Evolutionary conservation across 2,888 invertebrate genomes (phyloP).

Genomic region (Lasioglossum vierecki): DNA sequence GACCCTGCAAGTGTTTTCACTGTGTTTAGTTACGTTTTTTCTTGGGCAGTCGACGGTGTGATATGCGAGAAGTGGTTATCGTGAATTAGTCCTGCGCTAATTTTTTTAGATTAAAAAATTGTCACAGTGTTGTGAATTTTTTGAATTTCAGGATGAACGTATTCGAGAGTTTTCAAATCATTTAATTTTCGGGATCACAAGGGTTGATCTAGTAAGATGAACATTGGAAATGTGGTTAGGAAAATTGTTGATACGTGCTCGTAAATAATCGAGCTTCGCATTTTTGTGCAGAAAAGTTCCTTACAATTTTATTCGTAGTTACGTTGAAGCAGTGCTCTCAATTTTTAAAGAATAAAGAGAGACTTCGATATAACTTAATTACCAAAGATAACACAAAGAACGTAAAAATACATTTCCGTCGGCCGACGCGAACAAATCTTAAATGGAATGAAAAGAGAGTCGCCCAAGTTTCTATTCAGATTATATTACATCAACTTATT

Average conservation of each 20-base stretch:
- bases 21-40: not conserved
- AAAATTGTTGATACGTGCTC: too few species aligned
- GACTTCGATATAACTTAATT: not conserved
- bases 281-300: not conserved
- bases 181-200: too few species aligned
- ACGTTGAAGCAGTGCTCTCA: not conserved
- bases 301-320: not conserved
- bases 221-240: too few species aligned
- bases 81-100: too few species aligned
- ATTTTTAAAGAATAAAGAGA: not conserved
- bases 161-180: not conserved
- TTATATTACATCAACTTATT: not conserved
- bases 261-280: too few species aligned
- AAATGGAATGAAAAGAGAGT: not conserved
- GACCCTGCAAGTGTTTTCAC: not conserved
- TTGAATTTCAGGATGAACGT: not conserved
- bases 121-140: too few species aligned
- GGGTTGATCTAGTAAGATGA: too few species aligned
- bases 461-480: not conserved
- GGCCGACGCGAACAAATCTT: not conserved
- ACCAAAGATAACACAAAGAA: not conserved
- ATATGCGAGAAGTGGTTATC: not conserved
- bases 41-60: too few species aligned
- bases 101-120: too few species aligned
- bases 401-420: not conserved